Conservation (phyloP, 2,888 invertebrate genomes). For the Charanyca ferruginea region DNA sequence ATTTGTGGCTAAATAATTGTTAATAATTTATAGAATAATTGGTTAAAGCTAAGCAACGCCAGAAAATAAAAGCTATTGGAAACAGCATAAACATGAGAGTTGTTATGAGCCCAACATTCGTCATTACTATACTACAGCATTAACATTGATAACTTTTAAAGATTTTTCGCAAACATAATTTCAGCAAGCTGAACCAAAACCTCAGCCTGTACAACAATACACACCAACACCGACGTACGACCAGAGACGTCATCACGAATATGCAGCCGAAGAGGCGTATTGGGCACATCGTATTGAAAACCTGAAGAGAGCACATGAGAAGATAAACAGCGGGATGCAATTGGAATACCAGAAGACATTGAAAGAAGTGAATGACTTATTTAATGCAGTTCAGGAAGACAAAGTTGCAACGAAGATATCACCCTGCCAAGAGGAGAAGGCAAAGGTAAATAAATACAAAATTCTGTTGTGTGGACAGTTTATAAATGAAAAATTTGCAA, state of each 20-base stretch:
- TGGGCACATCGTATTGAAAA: conserved; percentile 86
- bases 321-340: conserved; percentile 84
- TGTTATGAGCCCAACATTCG: not conserved
- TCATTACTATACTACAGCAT: not conserved
- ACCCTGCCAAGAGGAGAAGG: conserved; percentile 87
- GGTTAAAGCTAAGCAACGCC: not conserved
- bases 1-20: not conserved
- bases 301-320: conserved; percentile 84
- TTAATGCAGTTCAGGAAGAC: conserved; percentile 78
- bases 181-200: conserved; percentile 78
- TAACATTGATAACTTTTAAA: not conserved
- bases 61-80: not conserved
- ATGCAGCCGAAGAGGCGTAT: conserved; percentile 85
- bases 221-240: conserved; percentile 79
- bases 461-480: not conserved
- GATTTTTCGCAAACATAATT: conserved; percentile 48
- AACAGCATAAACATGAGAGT: not conserved
- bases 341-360: conserved; percentile 86
- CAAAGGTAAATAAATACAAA: conserved; percentile 75
- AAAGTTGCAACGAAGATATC: conserved; percentile 81
- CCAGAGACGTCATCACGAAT: conserved; percentile 75
- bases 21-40: not conserved
- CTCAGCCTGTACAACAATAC: conserved; percentile 72
- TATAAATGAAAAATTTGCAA: too few relatives aligned
- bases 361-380: conserved; percentile 85